These are phyloP conservation scores for Dorcus hopei DNA, from an alignment of 2,888 invertebrate species.

Conservation along the genomic window DNA sequence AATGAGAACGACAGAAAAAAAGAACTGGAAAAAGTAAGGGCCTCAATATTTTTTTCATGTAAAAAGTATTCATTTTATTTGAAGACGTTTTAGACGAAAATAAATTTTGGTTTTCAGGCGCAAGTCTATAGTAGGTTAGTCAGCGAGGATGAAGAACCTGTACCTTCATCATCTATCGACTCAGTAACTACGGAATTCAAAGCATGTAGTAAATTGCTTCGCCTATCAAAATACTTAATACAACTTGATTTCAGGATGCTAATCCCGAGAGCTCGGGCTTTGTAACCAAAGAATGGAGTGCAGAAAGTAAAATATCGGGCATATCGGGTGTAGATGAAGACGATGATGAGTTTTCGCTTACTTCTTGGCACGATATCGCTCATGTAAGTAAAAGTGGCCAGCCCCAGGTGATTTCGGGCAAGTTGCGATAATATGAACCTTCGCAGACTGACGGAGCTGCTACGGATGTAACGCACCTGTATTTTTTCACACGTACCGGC, in stretches of 20 bases:
- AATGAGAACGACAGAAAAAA: conserved; percentile 50
- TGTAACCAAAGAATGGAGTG: not conserved
- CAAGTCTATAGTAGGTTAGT: not conserved
- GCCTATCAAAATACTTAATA: too few relatives aligned
- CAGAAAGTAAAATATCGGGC: too few relatives aligned
- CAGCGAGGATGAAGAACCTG: not conserved
- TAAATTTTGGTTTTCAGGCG: not conserved
- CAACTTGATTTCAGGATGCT: too few relatives aligned
- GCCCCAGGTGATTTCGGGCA: too few relatives aligned
- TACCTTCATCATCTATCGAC: not conserved
- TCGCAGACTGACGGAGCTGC: too few relatives aligned
- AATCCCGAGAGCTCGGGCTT: too few relatives aligned
- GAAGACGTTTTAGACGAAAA: not conserved
- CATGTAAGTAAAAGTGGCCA: not conserved
- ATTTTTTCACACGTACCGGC: conserved; percentile 72
- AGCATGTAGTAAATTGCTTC: too few relatives aligned
- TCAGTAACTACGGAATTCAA: too few relatives aligned
- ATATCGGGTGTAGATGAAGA: conserved; percentile 5
- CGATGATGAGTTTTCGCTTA: conserved; percentile 19
- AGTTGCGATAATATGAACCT: too few relatives aligned
- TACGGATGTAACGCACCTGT: conserved; percentile 33
- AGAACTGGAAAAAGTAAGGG: not conserved
- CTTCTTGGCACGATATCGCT: conserved; percentile 10
- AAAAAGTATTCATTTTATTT: not conserved
- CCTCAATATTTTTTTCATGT: too few relatives aligned